Conservation (phyloP, 2,797 vertebrate genomes). For the Typhlichthys eigenmanni region DNA sequence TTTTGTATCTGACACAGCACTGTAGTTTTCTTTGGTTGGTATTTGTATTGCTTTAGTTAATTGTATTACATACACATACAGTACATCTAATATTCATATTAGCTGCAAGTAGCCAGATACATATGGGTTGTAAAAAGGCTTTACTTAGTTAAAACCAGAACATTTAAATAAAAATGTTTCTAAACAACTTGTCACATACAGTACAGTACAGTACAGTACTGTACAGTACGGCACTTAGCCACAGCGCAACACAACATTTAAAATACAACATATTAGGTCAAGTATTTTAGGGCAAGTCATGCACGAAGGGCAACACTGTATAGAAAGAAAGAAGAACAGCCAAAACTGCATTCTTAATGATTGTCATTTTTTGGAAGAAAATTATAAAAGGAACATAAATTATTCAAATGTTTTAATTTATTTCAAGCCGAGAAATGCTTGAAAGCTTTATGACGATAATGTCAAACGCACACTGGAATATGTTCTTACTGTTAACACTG, state of each 20-base stretch:
- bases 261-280: constrained; percentile 52
- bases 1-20: constrained; percentile 24
- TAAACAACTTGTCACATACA: constrained; percentile 10
- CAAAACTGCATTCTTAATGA: constrained; percentile 35
- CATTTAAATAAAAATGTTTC: neutral
- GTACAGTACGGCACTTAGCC: constrained; percentile 43
- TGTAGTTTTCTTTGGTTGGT: constrained; percentile 46
- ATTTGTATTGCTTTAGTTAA: constrained; percentile 34
- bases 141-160: constrained; percentile 28
- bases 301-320: constrained; percentile 37
- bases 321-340: constrained; percentile 18
- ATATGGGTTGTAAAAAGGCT: constrained; percentile 9
- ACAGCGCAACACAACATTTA: constrained; percentile 53
- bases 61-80: neutral
- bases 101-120: neutral
- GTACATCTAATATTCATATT: constrained; percentile 2
- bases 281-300: constrained; percentile 41
- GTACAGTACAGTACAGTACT: no score
- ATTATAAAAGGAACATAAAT: neutral
- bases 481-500: constrained; percentile 5
- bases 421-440: constrained; percentile 1
- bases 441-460: constrained; percentile 6
- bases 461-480: neutral
- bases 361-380: constrained; percentile 18
- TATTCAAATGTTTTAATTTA: neutral